Evolutionary conservation across 2,113 vertebrate species (phyloP), one percentile per base, ranked within the genome.

Genomic region (Dasypus novemcinctus): DNA sequence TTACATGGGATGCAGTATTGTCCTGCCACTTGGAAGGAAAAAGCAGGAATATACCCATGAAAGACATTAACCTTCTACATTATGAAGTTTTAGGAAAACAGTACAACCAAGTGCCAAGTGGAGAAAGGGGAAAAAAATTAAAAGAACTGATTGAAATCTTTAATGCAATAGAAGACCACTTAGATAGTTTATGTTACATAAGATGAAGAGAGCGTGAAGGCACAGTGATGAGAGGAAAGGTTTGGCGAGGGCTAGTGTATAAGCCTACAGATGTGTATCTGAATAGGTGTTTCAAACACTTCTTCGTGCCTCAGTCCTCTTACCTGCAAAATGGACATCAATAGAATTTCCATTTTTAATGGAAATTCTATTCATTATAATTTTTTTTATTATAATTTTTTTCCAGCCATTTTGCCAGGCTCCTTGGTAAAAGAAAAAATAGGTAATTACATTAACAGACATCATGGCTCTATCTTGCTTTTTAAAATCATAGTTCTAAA

Each of bases 391-490:
- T 84, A 46, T 38, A 25, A 10, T 27, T 27, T 76, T 78, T 82
- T 33, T 41, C 54, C 46, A 92, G 59, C 29, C 69, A 64, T 41
- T 90, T 29, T 49, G 41, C 31, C 49, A 91, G 21, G 12, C 18
- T 36, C 63, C 20, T 79, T 86, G 27, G 66, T 90, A 41, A 87
- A 95, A 82, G 13, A 25, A 79, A 87, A 75, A 36, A 3, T 36
- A 7, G 36, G 15, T 82, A 76, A 94, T 64, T 90, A 74, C 69
- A 85, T 92, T 85, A 89, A 88, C 86, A 97, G 71, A 93, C 10
- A 59, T 5, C 79, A 57, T 82, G n/a, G n/a, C 20, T 95, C 83
- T 76, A 59, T 79, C 36, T 64, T 69, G n/a, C 27, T 74, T 91
- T 66, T 59, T 87, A 89, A 72, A 75, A 66, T 68, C 29, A 61